Percentiles rank a stretch among this genome's conserved stretches.
Conservation (phyloP, 1,140 invertebrate species). For the Drosophila tristis region DNA sequence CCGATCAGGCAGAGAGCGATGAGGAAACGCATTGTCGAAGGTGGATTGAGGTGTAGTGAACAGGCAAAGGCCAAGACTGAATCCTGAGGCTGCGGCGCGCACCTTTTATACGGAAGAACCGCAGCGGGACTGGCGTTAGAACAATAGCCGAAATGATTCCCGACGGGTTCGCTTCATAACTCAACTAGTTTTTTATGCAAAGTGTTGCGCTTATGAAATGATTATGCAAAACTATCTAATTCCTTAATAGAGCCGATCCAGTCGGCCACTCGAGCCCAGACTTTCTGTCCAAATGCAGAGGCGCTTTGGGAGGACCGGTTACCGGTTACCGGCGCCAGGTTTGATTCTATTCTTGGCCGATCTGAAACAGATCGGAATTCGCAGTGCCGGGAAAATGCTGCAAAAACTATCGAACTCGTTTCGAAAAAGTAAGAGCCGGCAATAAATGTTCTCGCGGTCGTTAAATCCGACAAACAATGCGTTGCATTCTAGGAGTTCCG, state of each 20-base stretch:
- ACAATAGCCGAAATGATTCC: conserved; percentile 61
- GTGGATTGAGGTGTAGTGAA: conserved; percentile 42
- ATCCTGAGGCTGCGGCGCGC: conserved; percentile 51
- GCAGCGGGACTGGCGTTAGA: conserved; percentile 47
- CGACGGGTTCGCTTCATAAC: conserved; percentile 66
- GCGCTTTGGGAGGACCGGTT: conserved; percentile 60
- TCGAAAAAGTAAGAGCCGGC: conserved; percentile 45
- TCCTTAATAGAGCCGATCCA: conserved; percentile 32
- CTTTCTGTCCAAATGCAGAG: conserved; percentile 60
- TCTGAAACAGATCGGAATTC: conserved; percentile 32
- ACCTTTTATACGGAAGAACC: conserved; percentile 62
- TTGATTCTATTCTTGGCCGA: conserved; percentile 18
- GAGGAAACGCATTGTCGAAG: conserved; percentile 64
- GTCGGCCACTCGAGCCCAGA: conserved; percentile 41
- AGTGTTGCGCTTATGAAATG: conserved; percentile 74
- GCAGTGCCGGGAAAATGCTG: conserved; percentile 51
- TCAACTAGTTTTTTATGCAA: conserved; percentile 73
- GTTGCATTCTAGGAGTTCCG: conserved; percentile 56
- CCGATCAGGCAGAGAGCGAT: conserved; percentile 70
- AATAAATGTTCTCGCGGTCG: conserved; percentile 52
- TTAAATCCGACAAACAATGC: conserved; percentile 57
- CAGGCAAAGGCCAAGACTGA: conserved; percentile 70
- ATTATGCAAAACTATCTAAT: conserved; percentile 77
- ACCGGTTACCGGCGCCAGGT: conserved; percentile 55
- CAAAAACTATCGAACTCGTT: conserved; percentile 69